Evolutionary conservation across 2,113 vertebrate species (phyloP).

Genomic region (Miniopterus natalensis): DNA sequence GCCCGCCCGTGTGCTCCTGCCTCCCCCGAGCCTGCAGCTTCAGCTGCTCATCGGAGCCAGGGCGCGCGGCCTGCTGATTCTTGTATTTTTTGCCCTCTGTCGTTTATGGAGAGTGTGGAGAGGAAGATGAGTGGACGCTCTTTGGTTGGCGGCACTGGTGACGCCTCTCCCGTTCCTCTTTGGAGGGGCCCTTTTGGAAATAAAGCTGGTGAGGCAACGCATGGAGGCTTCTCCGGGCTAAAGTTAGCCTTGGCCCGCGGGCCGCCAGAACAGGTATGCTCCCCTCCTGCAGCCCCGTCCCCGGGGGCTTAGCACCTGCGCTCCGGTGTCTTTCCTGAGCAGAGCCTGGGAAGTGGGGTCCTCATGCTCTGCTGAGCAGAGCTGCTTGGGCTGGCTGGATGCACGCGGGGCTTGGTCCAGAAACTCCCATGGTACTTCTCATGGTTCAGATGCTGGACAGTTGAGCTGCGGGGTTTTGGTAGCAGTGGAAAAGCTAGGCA

Average conservation of each 20-base stretch:
- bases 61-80: neutral
- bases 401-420: neutral
- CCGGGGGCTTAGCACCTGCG: neutral
- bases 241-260: neutral
- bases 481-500: neutral
- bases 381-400: neutral
- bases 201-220: constrained; percentile 12
- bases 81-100: constrained; percentile 75
- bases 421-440: too few species aligned
- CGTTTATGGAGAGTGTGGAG: constrained; percentile 42
- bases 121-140: constrained; percentile 72
- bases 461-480: neutral
- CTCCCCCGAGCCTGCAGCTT: neutral
- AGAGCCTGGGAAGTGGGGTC: neutral
- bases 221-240: constrained; percentile 5
- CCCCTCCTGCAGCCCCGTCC: neutral
- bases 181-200: constrained; percentile 65
- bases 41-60: neutral
- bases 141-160: constrained; percentile 58
- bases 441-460: neutral
- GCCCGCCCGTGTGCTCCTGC: fast-evolving
- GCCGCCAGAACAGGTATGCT: constrained; percentile 52
- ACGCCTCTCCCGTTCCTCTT: constrained; percentile 43
- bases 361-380: neutral
- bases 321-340: neutral